phyloP scores from a whole-genome alignment of 2,113 vertebrate species.

The Tetrax tetrax region DNA sequence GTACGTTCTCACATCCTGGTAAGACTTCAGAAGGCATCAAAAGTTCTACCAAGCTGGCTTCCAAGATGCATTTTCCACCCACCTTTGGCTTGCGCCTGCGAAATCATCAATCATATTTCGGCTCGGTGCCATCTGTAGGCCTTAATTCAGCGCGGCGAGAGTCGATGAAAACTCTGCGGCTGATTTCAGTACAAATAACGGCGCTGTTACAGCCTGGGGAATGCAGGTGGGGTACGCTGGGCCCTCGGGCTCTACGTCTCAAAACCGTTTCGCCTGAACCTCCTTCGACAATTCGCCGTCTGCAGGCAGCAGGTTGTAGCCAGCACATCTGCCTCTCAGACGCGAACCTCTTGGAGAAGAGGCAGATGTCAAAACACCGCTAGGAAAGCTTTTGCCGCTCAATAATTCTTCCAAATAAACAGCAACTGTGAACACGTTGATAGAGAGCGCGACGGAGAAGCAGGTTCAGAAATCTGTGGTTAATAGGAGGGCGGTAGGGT shows the following conservation, averaged over 20 bases:
- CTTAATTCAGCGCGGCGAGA: not conserved
- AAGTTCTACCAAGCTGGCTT: not conserved
- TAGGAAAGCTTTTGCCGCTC: not conserved
- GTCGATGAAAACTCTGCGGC: not conserved
- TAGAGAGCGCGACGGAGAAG: not conserved
- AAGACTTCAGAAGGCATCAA: not conserved
- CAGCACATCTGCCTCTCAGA: not conserved
- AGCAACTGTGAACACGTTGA: not conserved
- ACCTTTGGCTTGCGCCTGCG: not conserved
- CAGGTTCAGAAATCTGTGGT: not conserved
- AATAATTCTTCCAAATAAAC: not conserved
- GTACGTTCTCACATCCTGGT: not conserved
- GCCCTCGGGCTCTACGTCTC: not conserved
- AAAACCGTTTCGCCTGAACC: not conserved
- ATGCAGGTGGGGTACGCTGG: not conserved
- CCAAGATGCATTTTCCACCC: slow-evolving; percentile 31
- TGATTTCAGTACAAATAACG: not conserved
- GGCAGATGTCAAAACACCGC: not conserved
- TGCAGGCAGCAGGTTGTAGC: not conserved
- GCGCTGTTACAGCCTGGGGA: not conserved
- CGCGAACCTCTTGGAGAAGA: not conserved
- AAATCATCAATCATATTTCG: not conserved
- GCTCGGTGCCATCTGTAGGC: not conserved
- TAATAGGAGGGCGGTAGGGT: not conserved
- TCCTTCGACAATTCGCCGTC: not conserved